Base-by-base conservation (phyloP, 1,140 invertebrate species). In the Aphaenogaster floridana region DNA sequence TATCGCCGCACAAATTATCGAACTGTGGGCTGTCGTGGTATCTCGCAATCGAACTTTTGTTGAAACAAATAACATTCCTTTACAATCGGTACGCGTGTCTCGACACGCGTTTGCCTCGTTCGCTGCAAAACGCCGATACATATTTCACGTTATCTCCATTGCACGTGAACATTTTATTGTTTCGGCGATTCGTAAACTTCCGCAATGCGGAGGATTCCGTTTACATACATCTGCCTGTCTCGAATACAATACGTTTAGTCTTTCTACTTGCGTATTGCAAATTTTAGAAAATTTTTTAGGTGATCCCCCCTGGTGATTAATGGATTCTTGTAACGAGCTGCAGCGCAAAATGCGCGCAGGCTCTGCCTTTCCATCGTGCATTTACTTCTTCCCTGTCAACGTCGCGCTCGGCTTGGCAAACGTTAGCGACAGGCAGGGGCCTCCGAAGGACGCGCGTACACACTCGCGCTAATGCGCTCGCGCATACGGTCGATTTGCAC, bases 401-500 rank as follows among this genome's bases (percentile, higher is more conserved):
- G 89, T 90, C 86, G 88, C 88, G 91, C 91, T 88, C 77, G 61
- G 77, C 86, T 91, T 92, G 91, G 88, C 91, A 92, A 92, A 92
- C 89, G 88, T 64, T 61, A 85, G 79, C 88, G 89, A 92, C 91
- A 91, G 80, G 87, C 88, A 91, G 86, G 88, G 66, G 64, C 86
- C 69, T 50, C 54, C 85, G 91, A 92, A 92, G 91, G 91, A 90
- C 91, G 79, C 68, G 57, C 71, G 36, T 13, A 89, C 13, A 81
- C 76, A 21, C 39, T 68, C 42, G 39, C 63, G 48, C 64, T 81
- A 81, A 72, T 81, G 21, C 79, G 21, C 15, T 13, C 50, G 36
- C 50, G 45, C 57, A 39, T 13, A 68, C 48, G 63, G 1, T 54
- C 28, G 78, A 68, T 80, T 68, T 68, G 45, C 61, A 66, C 52